Evolutionary conservation across 2,797 vertebrate genomes (phyloP), one percentile per base, ranked within the genome.

Genomic region (Helostoma temminkii): DNA sequence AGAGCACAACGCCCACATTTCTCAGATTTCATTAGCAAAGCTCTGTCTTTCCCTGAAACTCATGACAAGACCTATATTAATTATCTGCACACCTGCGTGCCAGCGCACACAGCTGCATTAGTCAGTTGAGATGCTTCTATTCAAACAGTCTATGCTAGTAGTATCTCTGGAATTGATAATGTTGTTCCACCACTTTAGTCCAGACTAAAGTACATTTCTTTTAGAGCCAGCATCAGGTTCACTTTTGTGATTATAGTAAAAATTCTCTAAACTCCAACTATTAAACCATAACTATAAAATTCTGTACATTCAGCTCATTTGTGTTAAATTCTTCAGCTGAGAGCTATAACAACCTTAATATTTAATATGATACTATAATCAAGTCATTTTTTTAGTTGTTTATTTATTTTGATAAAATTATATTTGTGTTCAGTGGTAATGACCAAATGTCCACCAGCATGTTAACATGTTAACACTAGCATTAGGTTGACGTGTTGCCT

Each of bases 11-110:
- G 59, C 42, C 67, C 58, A 64, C 57, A 76, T 70, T 57, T 65
- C 37, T 66, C 75, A 82, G 54, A 63, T 76, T 78, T 58, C 54
- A 62, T 64, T 78, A 70, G 53, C 55, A 41, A 71, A 67, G 45
- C 65, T 62, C 46, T 4, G 32, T 73, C 55, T 66, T 43, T 36
- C n/a, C 16, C 30, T 43, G 42, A 80, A 71, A 68, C 26, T 49
- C 61, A 55, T 0, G 4, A 62, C 47, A 66, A 54, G 65, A 28
- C 77, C 39, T 65, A 19, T 18, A 57, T 49, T 77, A 72, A 81
- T 82, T 76, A 75, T 52, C 63, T 50, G 47, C 46, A 21, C 64
- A 76, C 48, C 68, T 61, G 59, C 43, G 72, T 58, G 46, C 46
- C 69, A 15, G 18, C 37, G 11, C 68, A 66, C 49, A 46, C 30